Evolutionary conservation across 2,113 vertebrate genomes (phyloP).

Genomic region (Neofelis nebulosa): DNA sequence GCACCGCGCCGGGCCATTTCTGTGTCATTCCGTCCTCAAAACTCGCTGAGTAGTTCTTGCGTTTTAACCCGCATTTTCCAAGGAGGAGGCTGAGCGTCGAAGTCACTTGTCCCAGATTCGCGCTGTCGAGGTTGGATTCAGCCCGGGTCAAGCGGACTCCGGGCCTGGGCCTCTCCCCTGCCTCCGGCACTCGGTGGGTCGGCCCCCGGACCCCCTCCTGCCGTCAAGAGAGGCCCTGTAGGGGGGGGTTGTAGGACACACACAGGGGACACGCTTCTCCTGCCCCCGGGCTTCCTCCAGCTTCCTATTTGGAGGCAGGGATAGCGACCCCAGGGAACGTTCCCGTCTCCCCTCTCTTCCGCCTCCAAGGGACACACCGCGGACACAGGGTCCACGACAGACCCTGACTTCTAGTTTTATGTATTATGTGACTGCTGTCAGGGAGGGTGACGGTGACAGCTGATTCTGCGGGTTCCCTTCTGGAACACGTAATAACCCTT

Average conservation of each 20-base stretch:
- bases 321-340: no score
- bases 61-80: constrained; percentile 46
- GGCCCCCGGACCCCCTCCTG: background rate
- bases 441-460: background rate
- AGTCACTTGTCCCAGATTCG: background rate
- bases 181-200: rapidly evolving
- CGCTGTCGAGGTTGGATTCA: background rate
- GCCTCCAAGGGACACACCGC: background rate
- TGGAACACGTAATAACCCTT: background rate
- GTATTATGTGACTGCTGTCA: background rate
- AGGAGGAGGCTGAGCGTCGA: background rate
- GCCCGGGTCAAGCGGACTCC: no score
- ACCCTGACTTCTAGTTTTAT: background rate
- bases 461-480: background rate
- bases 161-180: no score
- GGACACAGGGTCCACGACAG: background rate
- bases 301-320: background rate
- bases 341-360: background rate
- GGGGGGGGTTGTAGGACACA: background rate
- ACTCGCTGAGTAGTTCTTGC: background rate
- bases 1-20: background rate
- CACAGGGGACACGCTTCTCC: background rate
- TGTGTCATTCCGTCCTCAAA: background rate
- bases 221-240: no score
- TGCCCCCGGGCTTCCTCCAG: background rate